A percentile compares a stretch with the other conserved stretches of the same genome.
phyloP scores from a whole-genome alignment of 2,797 vertebrate species.

The Circus cinereus region DNA sequence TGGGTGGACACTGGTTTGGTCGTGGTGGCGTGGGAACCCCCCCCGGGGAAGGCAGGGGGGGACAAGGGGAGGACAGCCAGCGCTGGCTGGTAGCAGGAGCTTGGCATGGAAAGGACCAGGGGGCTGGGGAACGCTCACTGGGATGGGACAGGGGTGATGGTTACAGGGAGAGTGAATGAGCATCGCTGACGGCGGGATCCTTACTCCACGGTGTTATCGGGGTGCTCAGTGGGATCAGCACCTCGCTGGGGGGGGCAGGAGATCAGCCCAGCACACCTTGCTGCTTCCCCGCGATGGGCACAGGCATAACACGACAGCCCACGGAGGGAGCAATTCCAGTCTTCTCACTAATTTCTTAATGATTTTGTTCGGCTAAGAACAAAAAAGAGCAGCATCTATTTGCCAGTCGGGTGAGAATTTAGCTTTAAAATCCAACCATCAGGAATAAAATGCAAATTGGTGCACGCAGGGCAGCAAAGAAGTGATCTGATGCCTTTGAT shows the following conservation, averaged over 20 bases:
- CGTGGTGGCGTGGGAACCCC: rapidly evolving
- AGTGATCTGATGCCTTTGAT: constrained; percentile 34
- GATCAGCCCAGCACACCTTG: background rate
- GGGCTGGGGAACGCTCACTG: background rate
- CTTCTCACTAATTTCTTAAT: background rate
- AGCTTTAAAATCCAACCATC: background rate
- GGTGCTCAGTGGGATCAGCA: background rate
- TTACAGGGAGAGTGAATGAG: background rate
- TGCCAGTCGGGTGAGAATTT: background rate
- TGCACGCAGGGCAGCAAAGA: background rate
- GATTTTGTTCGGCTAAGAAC: background rate
- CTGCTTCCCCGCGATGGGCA: rapidly evolving
- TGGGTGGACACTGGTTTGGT: background rate
- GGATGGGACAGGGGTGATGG: background rate
- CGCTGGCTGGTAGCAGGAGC: rapidly evolving
- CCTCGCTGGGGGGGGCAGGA: background rate
- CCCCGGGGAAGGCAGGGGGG: background rate
- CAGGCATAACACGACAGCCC: rapidly evolving
- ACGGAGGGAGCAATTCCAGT: too few species aligned
- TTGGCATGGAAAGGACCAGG: background rate
- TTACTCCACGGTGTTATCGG: rapidly evolving
- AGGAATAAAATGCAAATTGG: constrained; percentile 20
- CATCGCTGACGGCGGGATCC: background rate
- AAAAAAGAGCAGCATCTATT: background rate
- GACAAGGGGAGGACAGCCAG: rapidly evolving